These are phyloP conservation scores for Suillia variegata DNA, from an alignment of 2,888 invertebrate species.

Conservation along the genomic window DNA sequence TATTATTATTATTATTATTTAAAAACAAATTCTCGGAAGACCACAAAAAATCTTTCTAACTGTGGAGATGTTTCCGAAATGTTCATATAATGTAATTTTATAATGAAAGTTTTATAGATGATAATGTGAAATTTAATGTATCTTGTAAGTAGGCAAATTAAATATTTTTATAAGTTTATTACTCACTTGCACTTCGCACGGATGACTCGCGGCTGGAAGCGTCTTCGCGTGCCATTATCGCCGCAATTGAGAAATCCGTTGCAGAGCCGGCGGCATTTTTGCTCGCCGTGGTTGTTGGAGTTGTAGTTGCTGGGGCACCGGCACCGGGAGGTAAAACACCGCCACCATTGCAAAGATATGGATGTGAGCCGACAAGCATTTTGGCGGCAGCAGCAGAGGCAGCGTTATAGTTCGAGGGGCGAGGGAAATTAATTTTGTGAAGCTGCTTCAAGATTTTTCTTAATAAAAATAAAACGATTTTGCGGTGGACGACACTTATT, in stretches of 20 bases:
- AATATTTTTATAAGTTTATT: no score
- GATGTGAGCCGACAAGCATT: slow-evolving; percentile 57
- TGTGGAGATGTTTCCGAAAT: no score
- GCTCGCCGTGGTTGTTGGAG: slow-evolving; percentile 45
- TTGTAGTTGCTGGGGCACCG: slow-evolving; percentile 33
- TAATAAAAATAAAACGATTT: no score
- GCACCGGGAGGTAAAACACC: slow-evolving; percentile 41
- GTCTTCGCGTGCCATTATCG: slow-evolving; percentile 82
- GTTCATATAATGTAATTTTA: no score
- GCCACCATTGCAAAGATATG: slow-evolving; percentile 51
- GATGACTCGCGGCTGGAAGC: slow-evolving; percentile 57
- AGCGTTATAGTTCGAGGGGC: neutral
- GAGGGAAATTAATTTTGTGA: slow-evolving; percentile 11
- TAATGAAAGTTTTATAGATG: no score
- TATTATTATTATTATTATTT: no score
- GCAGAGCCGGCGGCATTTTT: slow-evolving; percentile 64
- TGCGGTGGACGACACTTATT: slow-evolving; percentile 19
- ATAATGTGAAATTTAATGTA: no score
- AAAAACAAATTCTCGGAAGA: no score
- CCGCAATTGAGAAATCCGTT: slow-evolving; percentile 93
- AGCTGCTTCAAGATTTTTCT: slow-evolving; percentile 21
- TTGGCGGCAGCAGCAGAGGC: slow-evolving; percentile 22
- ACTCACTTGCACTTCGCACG: slow-evolving; percentile 58
- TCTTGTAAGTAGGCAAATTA: no score
- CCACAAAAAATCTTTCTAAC: no score